Base-by-base conservation (phyloP, 2,113 vertebrate genomes). In the Cololabis saira region DNA sequence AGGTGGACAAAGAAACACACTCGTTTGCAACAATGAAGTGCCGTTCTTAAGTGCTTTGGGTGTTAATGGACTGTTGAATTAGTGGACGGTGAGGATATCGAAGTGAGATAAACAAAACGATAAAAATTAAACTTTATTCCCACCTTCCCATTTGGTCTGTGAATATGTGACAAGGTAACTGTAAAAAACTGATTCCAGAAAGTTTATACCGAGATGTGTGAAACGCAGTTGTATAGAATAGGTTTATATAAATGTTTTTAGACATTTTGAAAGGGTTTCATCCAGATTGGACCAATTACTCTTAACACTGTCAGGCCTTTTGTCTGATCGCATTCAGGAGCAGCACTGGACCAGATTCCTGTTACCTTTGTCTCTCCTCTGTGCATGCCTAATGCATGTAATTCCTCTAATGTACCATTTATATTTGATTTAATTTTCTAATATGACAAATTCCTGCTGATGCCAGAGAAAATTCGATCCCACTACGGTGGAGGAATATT, bases 401-500 rank as follows among this genome's bases (percentile, higher is more conserved):
- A 61, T 52, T 44, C 50, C 42, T 61, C 13, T 30, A 55, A 67
- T 67, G 57, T 43, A 61, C 43, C 44, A 48, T 24, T 45, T n/a
- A 18, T 19, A 24, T 14, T 45, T 55, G 3, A 64, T 66, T 55
- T 19, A n/a, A 67, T 64, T 65, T 57, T 59, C 17, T n/a, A 50
- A 65, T 30, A 48, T 41, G 27, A 52, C 48, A 42, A 41, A 60
- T 43, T 65, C 10, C 49, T 65, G 42, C 59, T 68, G 64, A 67
- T 51, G 64, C 61, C 44, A 21, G 30, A 48, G 7, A 18, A 41
- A 22, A 55, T 61, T 24, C 33, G 24, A 72, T 63, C 41, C 68
- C 12, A n/a, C 49, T 19, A n/a, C 4, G 44, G 42, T 16, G 37
- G 37, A 58, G 60, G 56, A 51, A 53, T 54, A 67, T 58, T 69